Conservation (phyloP, 2,113 vertebrate species). For the Mesocricetus auratus region DNA sequence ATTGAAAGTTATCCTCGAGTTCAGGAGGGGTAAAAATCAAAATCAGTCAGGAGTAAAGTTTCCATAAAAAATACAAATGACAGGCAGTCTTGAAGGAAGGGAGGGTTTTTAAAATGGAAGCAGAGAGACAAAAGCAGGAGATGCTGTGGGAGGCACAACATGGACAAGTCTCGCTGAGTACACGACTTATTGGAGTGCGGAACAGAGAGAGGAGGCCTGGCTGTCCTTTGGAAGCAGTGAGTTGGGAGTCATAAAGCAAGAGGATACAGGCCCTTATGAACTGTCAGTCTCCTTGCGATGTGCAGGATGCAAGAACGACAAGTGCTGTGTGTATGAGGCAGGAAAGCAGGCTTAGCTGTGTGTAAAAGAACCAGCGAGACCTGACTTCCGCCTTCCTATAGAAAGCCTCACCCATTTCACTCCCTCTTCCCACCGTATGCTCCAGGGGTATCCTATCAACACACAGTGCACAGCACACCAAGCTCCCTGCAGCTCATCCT, state of each 20-base stretch:
- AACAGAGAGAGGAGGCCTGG: not conserved
- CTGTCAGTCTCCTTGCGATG: fast-evolving
- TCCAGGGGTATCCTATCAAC: not conserved
- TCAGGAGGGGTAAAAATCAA: not conserved
- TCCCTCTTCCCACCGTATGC: not conserved
- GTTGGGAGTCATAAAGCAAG: not conserved
- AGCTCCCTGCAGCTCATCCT: no score
- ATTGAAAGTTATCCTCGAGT: not conserved
- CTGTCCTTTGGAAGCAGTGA: not conserved
- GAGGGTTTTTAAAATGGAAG: not conserved
- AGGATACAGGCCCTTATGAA: not conserved
- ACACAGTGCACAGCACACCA: not conserved
- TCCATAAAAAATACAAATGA: not conserved
- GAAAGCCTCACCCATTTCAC: not conserved
- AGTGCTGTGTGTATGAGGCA: not conserved
- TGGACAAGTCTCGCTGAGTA: not conserved
- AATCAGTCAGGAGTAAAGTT: not conserved
- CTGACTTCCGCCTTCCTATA: not conserved
- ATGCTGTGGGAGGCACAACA: not conserved
- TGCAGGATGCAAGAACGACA: not conserved
- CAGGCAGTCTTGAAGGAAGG: not conserved
- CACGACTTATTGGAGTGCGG: not conserved
- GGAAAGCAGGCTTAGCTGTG: not conserved
- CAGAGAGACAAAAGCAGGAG: not conserved
- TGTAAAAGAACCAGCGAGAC: not conserved